Base-by-base conservation (phyloP, 2,797 vertebrate genomes). In the Falco rusticolus region DNA sequence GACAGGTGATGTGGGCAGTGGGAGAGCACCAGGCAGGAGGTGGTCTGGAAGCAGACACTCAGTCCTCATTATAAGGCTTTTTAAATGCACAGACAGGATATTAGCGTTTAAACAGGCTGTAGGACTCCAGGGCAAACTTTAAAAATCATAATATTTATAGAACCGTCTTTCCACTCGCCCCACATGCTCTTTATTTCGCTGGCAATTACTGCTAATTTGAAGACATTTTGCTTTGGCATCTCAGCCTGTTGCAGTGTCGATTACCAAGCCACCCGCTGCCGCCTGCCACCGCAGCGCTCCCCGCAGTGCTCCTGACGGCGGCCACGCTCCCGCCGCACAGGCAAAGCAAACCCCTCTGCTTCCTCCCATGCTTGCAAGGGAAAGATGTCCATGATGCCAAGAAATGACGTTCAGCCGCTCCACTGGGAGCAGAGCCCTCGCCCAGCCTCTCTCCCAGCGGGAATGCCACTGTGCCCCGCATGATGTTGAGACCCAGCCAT, bases 61-160 rank as follows among this genome's bases (percentile, higher is more conserved):
- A 56, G 43, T 82, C 89, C 93, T 96, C 95, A 87, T 83, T 90
- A 66, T 50, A 68, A 88, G 84, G 71, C 89, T 94, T 87, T 97
- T 95, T 82, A 94, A 96, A 96, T 83, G 93, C 93, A 95, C 74
- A 91, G 94, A 84, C 90, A 96, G 86, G 95, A 95, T 86, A 81
- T 87, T 86, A 88, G 93, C 28, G 60, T 68, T 95, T 87, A 92
- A 95, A 94, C 95, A 94, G 96, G 90, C 39, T 24, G 96, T 43
- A 59, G 91, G 90, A 96, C 96, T 93, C 96, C 94, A 93, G 95
- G 96, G 95, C 87, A 96, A 97, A 95, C 94, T 96, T 97, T 85
- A 93, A 95, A 97, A 98, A 97, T 94, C 57, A 53, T 56, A 96
- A 90, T 94, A 94, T 96, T 97, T 97, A 96, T 74, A 95, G 96